Conservation (phyloP, 2,797 vertebrate species). For the Ispidina picta region DNA sequence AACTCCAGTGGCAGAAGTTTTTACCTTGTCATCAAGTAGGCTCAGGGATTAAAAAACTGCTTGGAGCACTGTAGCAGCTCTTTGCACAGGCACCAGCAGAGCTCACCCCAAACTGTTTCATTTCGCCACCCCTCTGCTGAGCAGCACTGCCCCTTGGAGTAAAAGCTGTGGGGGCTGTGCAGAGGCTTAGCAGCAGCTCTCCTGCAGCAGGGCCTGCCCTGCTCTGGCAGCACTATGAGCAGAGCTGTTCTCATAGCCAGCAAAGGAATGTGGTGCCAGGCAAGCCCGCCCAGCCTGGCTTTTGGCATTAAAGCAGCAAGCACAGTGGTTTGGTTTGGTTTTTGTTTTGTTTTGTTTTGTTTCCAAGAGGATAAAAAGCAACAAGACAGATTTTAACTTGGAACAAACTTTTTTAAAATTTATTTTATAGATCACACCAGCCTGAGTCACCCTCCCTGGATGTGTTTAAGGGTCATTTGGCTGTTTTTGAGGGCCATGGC, state of each 20-base stretch:
- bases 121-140: rapidly evolving
- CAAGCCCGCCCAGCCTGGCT: background rate
- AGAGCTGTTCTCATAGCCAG: background rate
- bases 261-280: background rate
- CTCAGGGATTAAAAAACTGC: background rate
- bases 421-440: constrained; percentile 75
- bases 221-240: rapidly evolving
- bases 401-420: constrained; percentile 74
- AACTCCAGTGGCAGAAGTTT: background rate
- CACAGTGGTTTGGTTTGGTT: background rate
- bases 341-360: background rate
- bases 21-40: background rate
- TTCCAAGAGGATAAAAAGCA: constrained; percentile 8
- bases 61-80: background rate
- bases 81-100: background rate
- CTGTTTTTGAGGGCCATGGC: too few relatives aligned
- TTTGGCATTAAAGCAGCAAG: rapidly evolving
- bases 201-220: rapidly evolving
- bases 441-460: background rate
- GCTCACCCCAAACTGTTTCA: background rate
- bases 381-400: background rate
- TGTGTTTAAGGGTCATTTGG: too few relatives aligned
- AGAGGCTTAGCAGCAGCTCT: background rate
- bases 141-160: background rate
- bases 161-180: background rate